Conservation (phyloP, 2,888 invertebrate genomes). For the Epinotia nisella region DNA sequence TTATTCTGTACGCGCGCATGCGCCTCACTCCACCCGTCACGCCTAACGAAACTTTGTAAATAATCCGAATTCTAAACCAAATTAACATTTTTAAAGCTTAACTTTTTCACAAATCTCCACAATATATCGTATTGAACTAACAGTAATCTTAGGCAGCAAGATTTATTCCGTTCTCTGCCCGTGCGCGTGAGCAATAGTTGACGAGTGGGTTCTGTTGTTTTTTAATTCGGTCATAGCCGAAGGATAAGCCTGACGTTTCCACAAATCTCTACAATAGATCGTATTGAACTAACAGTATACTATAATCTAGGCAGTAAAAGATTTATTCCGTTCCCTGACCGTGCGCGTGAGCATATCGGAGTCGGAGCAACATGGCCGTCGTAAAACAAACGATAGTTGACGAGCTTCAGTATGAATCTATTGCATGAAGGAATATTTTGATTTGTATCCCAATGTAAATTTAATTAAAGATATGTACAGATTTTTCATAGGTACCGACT, state of each 20-base stretch:
- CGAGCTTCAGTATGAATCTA: neutral
- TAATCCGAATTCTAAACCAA: too few relatives aligned
- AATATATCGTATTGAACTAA: slow-evolving; percentile 1
- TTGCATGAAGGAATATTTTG: too few relatives aligned
- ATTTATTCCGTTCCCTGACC: neutral
- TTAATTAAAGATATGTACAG: too few relatives aligned
- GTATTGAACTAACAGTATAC: slow-evolving; percentile 1
- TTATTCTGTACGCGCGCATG: too few relatives aligned
- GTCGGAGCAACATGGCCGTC: slow-evolving; percentile 21
- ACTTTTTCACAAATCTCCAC: neutral
- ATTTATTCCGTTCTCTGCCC: neutral
- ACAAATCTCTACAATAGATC: neutral
- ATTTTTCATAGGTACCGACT: too few relatives aligned
- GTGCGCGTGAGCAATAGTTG: slow-evolving; percentile 23
- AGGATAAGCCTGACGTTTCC: neutral
- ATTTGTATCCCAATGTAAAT: too few relatives aligned
- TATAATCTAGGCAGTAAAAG: slow-evolving; percentile 20
- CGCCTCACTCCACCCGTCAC: too few relatives aligned
- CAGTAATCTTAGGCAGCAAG: slow-evolving; percentile 15
- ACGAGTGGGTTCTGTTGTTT: too few relatives aligned
- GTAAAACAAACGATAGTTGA: slow-evolving; percentile 4
- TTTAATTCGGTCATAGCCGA: too few relatives aligned
- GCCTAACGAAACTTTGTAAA: too few relatives aligned
- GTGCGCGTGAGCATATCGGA: slow-evolving; percentile 18
- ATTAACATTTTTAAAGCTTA: neutral